A percentile compares a stretch with the other conserved stretches of the same genome.
Conservation (phyloP, 2,113 vertebrate genomes). For the Pomatorhinus ruficollis region DNA sequence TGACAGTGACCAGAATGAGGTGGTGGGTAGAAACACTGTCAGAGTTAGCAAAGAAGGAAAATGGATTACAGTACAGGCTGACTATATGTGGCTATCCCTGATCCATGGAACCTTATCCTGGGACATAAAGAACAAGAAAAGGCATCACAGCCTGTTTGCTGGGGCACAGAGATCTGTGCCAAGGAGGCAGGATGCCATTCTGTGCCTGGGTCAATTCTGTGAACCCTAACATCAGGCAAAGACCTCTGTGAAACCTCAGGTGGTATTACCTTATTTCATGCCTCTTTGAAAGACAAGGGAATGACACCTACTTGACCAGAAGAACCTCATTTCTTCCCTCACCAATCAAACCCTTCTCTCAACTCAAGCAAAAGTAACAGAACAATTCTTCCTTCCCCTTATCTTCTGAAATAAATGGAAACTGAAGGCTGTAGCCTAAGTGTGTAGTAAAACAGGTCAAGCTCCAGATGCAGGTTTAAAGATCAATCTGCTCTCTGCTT, state of each 20-base stretch:
- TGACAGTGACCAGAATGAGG: background rate
- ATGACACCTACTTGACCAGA: background rate
- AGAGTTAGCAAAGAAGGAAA: background rate
- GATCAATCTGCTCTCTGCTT: background rate
- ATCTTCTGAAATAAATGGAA: background rate
- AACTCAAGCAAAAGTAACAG: background rate
- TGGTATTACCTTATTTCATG: background rate
- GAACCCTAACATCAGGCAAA: background rate
- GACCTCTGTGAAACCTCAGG: background rate
- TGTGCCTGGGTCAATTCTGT: background rate
- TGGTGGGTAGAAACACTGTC: background rate
- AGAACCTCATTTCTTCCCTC: background rate
- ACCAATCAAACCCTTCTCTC: background rate
- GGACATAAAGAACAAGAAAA: background rate
- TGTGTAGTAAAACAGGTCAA: background rate
- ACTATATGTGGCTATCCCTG: background rate
- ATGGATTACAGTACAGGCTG: background rate
- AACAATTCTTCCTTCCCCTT: background rate
- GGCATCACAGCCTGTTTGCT: background rate
- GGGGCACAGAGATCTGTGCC: background rate
- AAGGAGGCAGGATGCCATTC: background rate
- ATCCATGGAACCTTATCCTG: background rate
- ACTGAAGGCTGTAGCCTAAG: background rate
- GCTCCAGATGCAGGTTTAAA: background rate
- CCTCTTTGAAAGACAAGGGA: background rate